These are phyloP conservation scores for Herminia tarsipennalis DNA, from an alignment of 2,888 invertebrate species.

Conservation along the genomic window DNA sequence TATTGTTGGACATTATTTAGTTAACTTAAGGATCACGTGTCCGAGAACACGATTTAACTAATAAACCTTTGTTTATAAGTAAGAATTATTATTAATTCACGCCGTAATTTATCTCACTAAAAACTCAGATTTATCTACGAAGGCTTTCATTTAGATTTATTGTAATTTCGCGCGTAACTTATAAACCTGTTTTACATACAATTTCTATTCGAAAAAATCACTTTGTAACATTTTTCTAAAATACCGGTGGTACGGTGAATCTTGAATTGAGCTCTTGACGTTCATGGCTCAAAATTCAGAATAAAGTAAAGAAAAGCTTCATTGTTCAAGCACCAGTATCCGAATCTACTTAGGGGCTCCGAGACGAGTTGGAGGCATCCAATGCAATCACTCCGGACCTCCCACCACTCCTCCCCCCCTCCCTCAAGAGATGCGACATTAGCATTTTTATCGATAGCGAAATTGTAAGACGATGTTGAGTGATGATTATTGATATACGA, in stretches of 20 bases:
- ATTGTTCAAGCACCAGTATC: slow-evolving; percentile 54
- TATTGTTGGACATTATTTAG: no score
- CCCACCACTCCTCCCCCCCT: slow-evolving; percentile 39
- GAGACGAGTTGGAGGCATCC: slow-evolving; percentile 59
- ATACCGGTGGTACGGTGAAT: slow-evolving; percentile 32
- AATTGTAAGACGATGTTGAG: slow-evolving; percentile 59
- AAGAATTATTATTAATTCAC: slow-evolving; percentile 5
- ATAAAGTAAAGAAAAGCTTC: slow-evolving; percentile 54
- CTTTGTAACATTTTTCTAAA: slow-evolving; percentile 15
- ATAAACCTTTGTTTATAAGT: neutral
- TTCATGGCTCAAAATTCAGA: slow-evolving; percentile 40
- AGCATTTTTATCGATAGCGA: slow-evolving; percentile 79
- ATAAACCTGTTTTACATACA: slow-evolving; percentile 14
- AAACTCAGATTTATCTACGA: slow-evolving; percentile 7
- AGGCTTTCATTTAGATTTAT: slow-evolving; percentile 15
- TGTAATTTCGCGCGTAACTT: slow-evolving; percentile 15
- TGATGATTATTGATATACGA: slow-evolving; percentile 44
- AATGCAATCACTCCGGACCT: slow-evolving; percentile 73
- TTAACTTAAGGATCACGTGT: no score
- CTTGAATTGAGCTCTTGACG: slow-evolving; percentile 35
- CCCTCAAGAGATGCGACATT: slow-evolving; percentile 65
- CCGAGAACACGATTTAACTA: no score
- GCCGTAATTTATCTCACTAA: slow-evolving; percentile 4
- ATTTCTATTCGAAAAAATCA: slow-evolving; percentile 17
- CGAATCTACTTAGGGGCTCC: slow-evolving; percentile 53